Percentiles rank a stretch among this genome's conserved stretches.
These are phyloP conservation scores for Cataglyphis albicans DNA, from an alignment of 2,888 invertebrate genomes.

Conservation along the genomic window DNA sequence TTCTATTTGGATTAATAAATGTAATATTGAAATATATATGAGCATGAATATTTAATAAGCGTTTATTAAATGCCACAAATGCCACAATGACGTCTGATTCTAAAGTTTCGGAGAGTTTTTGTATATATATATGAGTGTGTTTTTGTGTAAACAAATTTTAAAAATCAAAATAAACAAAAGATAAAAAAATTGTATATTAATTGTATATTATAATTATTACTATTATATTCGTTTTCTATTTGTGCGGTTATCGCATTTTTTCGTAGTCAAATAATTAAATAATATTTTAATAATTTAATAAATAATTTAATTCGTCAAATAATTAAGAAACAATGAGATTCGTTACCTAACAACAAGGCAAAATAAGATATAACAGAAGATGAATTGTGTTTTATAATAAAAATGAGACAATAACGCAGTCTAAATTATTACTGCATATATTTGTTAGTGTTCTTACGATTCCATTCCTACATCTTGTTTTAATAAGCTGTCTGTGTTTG, in stretches of 20 bases:
- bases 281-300: too few relatives aligned
- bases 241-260: background rate
- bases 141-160: background rate
- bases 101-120: background rate
- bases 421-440: conserved; percentile 11
- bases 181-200: background rate
- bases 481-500: conserved; percentile 26
- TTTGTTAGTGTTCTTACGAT: conserved; percentile 27
- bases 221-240: background rate
- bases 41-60: background rate
- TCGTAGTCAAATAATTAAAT: background rate
- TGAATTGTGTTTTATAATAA: conserved; percentile 5
- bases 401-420: background rate
- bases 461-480: background rate
- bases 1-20: background rate
- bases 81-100: background rate
- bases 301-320: background rate
- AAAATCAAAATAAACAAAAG: background rate
- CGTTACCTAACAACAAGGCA: background rate
- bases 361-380: background rate
- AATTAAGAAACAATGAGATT: background rate
- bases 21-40: background rate
- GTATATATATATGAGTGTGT: background rate
- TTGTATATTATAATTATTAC: background rate
- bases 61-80: background rate